Conservation (phyloP, 2,797 vertebrate species). For the Rhinogobio ventralis region DNA sequence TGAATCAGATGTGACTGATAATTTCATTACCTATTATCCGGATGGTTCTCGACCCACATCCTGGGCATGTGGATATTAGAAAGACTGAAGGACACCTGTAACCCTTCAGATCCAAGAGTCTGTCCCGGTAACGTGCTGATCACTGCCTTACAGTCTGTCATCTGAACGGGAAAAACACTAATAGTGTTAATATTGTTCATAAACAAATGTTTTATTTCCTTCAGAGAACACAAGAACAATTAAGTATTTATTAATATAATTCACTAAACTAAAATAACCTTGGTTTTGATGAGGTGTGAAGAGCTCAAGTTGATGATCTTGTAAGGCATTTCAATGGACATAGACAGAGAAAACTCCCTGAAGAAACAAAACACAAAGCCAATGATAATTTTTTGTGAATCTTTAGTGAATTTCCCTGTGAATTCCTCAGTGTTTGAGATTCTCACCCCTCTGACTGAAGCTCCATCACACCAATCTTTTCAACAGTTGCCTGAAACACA, state of each 20-base stretch:
- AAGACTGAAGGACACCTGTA: constrained; percentile 79
- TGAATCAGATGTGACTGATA: not conserved
- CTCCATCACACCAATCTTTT: constrained; percentile 80
- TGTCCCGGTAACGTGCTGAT: constrained; percentile 79
- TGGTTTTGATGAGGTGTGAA: constrained; percentile 81
- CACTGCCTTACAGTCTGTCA: constrained; percentile 84
- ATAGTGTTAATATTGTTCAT: not conserved
- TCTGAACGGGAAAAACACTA: constrained; percentile 66
- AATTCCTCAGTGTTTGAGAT: not conserved
- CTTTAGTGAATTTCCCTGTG: not conserved
- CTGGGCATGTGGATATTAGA: constrained; percentile 80
- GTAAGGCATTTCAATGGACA: constrained; percentile 85
- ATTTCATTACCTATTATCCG: constrained; percentile 81
- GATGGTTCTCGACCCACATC: constrained; percentile 91
- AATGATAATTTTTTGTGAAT: not conserved
- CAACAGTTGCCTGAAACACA: constrained; percentile 77
- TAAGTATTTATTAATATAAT: not conserved
- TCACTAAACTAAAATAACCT: constrained; percentile 70
- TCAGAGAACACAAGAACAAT: no score
- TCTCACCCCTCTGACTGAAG: constrained; percentile 77
- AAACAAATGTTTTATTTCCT: not conserved
- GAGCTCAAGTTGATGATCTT: constrained; percentile 76
- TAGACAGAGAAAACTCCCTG: constrained; percentile 80
- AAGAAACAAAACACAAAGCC: no score
- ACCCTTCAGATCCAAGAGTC: constrained; percentile 75